Evolutionary conservation across 2,113 vertebrate species (phyloP), one percentile per base, ranked within the genome.

Genomic region (Pelvicachromis taeniatus): DNA sequence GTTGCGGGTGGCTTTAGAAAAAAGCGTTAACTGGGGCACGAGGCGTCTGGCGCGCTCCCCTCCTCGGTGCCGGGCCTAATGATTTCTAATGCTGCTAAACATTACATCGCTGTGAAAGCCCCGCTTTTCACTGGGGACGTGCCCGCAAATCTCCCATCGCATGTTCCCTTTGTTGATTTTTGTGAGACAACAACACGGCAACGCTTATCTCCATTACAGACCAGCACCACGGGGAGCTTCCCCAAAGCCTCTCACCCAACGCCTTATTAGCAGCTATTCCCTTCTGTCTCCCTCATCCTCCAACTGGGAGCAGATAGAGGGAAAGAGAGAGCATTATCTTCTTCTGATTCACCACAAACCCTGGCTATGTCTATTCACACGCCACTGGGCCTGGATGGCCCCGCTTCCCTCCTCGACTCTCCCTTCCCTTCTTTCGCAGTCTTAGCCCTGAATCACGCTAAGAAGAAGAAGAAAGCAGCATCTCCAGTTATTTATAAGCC

Each of bases 111-210:
- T 13, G 86, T 82, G 90, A 91, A 94, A 95, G 92, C 81, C 70
- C 45, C 16, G 88, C 94, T 93, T 93, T 91, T 87, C 92, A 89
- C 88, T 50, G 87, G 93, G 94, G 93, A 93, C 54, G 85, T 13
- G 85, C 85, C 85, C 82, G 63, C 91, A 95, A 95, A 95, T 96
- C 95, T 95, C 90, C 93, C 93, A 93, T 95, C 91, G 84, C 93
- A 92, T 95, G 95, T 95, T 96, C 90, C 89, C 89, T 96, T 96
- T 96, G 95, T 96, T 96, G 95, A 92, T 95, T 93, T 95, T 88
- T 81, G 83, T 85, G 87, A 94, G 94, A 95, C 94, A 94, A 96
- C 95, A 93, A 95, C 87, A 80, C 91, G 56, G 84, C 84, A 82
- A 77, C 65, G 93, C 95, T 96, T 96, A 96, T 96, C 95, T 95